Evolutionary conservation across 2,797 vertebrate genomes (phyloP), one percentile per base, ranked within the genome.

Genomic region (Xiphorhynchus erythropygius): DNA sequence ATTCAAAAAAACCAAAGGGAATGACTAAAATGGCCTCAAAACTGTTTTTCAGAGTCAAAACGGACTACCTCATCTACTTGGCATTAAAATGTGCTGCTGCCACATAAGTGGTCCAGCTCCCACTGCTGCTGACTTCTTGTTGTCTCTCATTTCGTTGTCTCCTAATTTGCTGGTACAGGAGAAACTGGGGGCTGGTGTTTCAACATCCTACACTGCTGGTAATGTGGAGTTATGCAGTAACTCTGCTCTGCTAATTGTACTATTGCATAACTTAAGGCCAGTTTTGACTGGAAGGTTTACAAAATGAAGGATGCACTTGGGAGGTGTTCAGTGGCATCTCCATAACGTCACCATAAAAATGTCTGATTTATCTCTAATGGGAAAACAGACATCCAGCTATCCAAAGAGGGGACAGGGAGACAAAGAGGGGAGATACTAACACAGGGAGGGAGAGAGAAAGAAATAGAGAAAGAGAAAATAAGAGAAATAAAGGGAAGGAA

Each of bases 251-350:
- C 60, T 65, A 33, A 69, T 55, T 47, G 33, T 16, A 56, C 14
- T 70, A 53, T 21, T 96, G 65, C 14, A 73, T 18, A 95, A 94
- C 27, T 30, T 70, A 53, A 42, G 23, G 88, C 35, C 59, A 78
- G 87, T 41, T 84, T 81, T 94, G 71, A 84, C 92, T 85, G 60
- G 71, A 91, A 89, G 25, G 89, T 83, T 92, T 74, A 83, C 46
- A 84, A 46, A 93, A 94, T 55, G 81, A 93, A 87, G 13, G 30
- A 74, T 88, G 32, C 57, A 90, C n/a, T 30, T 22, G 23, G 77
- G 95, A 94, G 92, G 67, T 87, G 64, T n/a, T 70, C 55, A 89
- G 84, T 1, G 16, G 33, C 60, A 68, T 49, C 71, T 93, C 64
- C 86, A 93, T 41, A 84, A 25, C 37, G 71, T 84, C 46, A 90